Base-by-base conservation (phyloP, 2,797 vertebrate species). In the Gymnodraco acuticeps region DNA sequence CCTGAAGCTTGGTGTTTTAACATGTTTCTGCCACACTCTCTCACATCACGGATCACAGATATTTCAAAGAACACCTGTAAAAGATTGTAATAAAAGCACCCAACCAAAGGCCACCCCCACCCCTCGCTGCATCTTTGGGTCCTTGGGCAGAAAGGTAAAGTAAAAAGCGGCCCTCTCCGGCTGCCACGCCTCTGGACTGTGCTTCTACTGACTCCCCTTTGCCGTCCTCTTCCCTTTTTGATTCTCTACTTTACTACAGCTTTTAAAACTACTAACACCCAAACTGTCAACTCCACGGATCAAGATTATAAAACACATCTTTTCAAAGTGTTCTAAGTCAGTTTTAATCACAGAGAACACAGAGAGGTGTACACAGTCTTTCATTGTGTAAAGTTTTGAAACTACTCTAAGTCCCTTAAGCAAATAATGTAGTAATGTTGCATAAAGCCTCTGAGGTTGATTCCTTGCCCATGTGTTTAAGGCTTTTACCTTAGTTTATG, bases 111-210 rank as follows among this genome's bases (percentile, higher is more conserved):
- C 85, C 74, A 6, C 69, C 27, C 77, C 63, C 78, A 67, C 64
- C 50, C 70, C 75, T 55, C 75, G 75, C 72, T 64, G 77, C 87
- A 51, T 67, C 92, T 46, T 61, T 77, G 93, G 87, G 63, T 93
- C 95, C 78, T 12, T 89, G 91, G 91, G 94, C 93, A 87, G 94
- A 96, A 96, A 98, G 97, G 98, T 98, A 98, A 97, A 77, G 58
- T 7, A 41, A 10, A 73, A 64, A 48, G 42, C 53, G 59, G 45
- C 17, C 62, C 51, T 76, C 74, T 77, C 15, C n/a, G 53, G 47
- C 61, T 53, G 58, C 45, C 61, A 3, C 64, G 10, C 19, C 27
- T 87, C 20, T 79, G 77, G 82, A 61, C 45, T 73, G 3, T 54
- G 43, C 77, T 73, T 53, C 60, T 54, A 0, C 48, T 79, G 10